A percentile compares a stretch with the other conserved stretches of the same genome.
These are phyloP conservation scores for Protophormia terraenovae DNA, from an alignment of 2,888 invertebrate genomes.

Conservation along the genomic window DNA sequence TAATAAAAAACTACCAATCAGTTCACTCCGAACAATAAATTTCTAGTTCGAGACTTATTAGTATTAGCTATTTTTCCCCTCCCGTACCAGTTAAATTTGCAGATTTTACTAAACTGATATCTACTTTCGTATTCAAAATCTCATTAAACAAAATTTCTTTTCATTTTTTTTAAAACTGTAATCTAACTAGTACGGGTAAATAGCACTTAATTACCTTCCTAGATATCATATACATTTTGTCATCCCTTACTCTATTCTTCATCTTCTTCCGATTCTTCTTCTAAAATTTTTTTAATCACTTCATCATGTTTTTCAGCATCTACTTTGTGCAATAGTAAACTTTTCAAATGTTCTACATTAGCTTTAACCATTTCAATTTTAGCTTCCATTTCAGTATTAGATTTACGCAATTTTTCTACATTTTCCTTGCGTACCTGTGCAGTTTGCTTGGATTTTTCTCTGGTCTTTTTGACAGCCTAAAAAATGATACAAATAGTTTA, in stretches of 20 bases:
- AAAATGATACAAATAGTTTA: background rate
- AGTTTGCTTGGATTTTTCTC: conserved; percentile 78
- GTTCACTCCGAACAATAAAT: too few relatives aligned
- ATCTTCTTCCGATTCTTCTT: conserved; percentile 72
- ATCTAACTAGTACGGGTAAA: too few relatives aligned
- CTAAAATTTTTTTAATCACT: conserved; percentile 75
- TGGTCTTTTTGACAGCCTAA: conserved; percentile 79
- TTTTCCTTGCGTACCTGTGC: conserved; percentile 78
- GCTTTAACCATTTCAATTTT: conserved; percentile 75
- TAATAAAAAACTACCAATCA: too few relatives aligned
- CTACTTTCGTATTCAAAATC: too few relatives aligned
- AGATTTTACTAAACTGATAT: too few relatives aligned
- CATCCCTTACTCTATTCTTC: conserved; percentile 45
- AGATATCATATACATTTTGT: background rate
- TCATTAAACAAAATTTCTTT: too few relatives aligned
- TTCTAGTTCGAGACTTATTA: too few relatives aligned
- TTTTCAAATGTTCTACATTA: conserved; percentile 74
- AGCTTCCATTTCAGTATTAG: conserved; percentile 74
- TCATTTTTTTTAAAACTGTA: too few relatives aligned
- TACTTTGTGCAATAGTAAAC: conserved; percentile 74
- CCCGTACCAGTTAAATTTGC: too few relatives aligned
- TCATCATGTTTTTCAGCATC: conserved; percentile 72
- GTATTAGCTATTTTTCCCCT: too few relatives aligned
- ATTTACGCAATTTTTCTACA: conserved; percentile 74
- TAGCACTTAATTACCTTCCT: too few relatives aligned